Conservation (phyloP, 2,113 vertebrate species). For the Caretta caretta region DNA sequence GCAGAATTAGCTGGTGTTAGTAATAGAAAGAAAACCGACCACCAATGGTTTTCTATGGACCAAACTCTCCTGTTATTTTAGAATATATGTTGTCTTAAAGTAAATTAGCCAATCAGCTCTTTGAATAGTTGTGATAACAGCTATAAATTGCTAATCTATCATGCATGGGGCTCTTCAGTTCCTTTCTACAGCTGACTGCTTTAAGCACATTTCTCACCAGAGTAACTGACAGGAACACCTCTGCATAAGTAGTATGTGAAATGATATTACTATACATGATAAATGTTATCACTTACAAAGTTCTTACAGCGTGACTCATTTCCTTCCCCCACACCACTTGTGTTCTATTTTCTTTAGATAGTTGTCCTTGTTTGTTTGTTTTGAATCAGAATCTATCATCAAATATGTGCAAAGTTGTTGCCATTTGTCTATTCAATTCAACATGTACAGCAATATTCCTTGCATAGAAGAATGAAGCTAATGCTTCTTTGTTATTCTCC, state of each 20-base stretch:
- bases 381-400: not conserved
- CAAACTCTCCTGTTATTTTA: not conserved
- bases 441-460: not conserved
- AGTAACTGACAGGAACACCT: not conserved
- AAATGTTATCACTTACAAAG: not conserved
- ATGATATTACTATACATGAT: not conserved
- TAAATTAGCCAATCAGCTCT: not conserved
- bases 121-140: not conserved
- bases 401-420: not conserved
- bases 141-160: constrained; percentile 3
- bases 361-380: not conserved
- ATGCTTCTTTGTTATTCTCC: not conserved
- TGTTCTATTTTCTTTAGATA: not conserved
- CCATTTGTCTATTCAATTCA: not conserved
- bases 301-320: not conserved
- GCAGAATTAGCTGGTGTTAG: not conserved
- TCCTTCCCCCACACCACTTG: not conserved
- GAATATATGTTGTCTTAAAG: not conserved
- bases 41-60: not conserved
- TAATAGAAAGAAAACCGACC: not conserved
- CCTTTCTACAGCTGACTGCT: not conserved
- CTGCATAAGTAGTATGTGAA: not conserved
- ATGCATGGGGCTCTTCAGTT: not conserved
- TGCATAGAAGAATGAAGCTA: not conserved
- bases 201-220: not conserved